Evolutionary conservation across 2,888 invertebrate species (phyloP).

Genomic region (Agriopis marginaria): DNA sequence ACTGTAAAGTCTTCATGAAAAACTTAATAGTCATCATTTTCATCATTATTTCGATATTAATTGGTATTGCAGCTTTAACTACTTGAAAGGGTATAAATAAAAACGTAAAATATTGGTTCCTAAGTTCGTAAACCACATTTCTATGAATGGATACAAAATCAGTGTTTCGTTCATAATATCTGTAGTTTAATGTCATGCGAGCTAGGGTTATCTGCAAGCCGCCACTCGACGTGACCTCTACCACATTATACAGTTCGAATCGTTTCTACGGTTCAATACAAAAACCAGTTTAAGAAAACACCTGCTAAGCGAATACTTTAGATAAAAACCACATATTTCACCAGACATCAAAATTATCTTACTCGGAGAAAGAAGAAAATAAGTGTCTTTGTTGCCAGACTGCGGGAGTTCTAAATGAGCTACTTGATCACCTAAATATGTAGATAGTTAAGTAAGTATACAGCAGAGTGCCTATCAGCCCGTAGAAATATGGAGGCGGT

Average conservation of each 20-base stretch:
- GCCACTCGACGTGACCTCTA: constrained; percentile 25
- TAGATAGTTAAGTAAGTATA: constrained; percentile 69
- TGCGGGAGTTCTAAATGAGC: constrained; percentile 42
- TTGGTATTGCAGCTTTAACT: neutral
- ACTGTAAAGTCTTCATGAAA: constrained; percentile 11
- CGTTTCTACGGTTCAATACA: constrained; percentile 24
- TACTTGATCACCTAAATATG: constrained; percentile 62
- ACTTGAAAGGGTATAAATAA: neutral
- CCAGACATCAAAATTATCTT: constrained; percentile 9
- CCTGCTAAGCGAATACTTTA: constrained; percentile 22
- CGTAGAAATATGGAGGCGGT: constrained; percentile 79
- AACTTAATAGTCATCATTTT: neutral
- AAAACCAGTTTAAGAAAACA: constrained; percentile 30
- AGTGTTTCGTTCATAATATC: constrained; percentile 16
- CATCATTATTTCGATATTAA: neutral
- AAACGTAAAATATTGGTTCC: neutral
- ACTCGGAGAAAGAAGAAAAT: constrained; percentile 17
- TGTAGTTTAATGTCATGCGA: constrained; percentile 19
- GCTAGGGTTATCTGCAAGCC: constrained; percentile 33
- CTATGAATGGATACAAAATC: constrained; percentile 20
- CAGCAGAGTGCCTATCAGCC: constrained; percentile 66
- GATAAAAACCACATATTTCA: constrained; percentile 15
- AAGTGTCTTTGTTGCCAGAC: constrained; percentile 37
- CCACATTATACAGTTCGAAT: constrained; percentile 31
- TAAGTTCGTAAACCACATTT: neutral